Conservation (phyloP, 2,797 vertebrate species). For the Calcarius lapponicus region DNA sequence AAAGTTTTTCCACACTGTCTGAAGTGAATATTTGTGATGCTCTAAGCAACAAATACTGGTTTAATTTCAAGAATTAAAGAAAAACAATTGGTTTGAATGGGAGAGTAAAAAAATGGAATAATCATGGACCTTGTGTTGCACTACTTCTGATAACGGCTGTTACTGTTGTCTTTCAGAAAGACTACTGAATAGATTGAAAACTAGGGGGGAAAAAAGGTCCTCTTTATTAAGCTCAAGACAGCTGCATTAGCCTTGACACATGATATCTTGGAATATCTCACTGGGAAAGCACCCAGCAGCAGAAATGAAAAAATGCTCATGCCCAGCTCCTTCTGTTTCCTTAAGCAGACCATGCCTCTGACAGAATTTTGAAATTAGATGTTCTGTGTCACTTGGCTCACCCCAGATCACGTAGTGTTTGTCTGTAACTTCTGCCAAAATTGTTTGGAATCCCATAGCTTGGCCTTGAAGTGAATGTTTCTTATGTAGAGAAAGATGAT, state of each 20-base stretch:
- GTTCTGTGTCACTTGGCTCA: neutral
- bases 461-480: neutral
- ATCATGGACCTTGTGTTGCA: neutral
- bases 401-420: neutral
- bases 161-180: neutral
- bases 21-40: neutral
- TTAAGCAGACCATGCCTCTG: neutral
- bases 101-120: neutral
- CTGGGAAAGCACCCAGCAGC: neutral
- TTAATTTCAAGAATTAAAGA: neutral
- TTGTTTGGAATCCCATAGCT: neutral
- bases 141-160: neutral
- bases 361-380: neutral
- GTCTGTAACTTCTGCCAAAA: neutral
- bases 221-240: neutral
- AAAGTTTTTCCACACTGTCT: neutral
- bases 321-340: neutral
- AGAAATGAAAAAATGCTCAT: neutral
- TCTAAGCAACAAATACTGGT: neutral
- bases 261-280: neutral
- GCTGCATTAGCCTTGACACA: conserved; percentile 13
- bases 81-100: neutral
- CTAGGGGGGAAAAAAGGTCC: neutral
- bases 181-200: neutral
- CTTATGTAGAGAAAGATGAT: neutral